Conservation (phyloP, 2,888 invertebrate species). For the Stenchaetothrips biformis region DNA sequence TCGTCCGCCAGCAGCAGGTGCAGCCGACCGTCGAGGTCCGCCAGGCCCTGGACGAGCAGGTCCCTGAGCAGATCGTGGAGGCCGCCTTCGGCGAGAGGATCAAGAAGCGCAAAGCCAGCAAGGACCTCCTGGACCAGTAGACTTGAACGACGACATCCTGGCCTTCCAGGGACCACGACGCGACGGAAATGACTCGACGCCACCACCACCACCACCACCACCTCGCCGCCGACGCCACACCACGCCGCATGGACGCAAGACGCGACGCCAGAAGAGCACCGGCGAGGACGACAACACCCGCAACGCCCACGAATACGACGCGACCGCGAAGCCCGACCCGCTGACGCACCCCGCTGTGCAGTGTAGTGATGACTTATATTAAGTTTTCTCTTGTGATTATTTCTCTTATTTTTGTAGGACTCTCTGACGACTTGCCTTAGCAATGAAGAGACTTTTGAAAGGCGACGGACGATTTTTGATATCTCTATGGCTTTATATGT, state of each 20-base stretch:
- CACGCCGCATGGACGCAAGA: too few relatives aligned
- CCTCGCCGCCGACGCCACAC: not conserved
- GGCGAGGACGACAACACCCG: not conserved
- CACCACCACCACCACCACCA: not conserved
- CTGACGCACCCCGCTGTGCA: too few relatives aligned
- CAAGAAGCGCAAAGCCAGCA: not conserved
- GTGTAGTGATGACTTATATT: not conserved
- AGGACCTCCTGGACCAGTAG: not conserved
- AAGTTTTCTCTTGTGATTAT: not conserved
- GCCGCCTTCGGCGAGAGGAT: not conserved
- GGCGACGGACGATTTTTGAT: not conserved
- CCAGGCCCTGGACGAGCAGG: not conserved
- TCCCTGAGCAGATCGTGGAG: slow-evolving; percentile 2
- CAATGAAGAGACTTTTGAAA: not conserved
- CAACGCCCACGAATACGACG: not conserved
- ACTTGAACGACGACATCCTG: not conserved
- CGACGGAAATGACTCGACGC: not conserved
- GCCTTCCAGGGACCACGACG: not conserved
- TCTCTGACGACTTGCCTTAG: not conserved
- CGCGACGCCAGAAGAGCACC: not conserved
- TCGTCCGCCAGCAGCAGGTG: not conserved
- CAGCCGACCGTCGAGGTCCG: not conserved
- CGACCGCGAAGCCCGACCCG: not conserved
- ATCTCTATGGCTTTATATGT: not conserved
- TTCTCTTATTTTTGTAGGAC: not conserved